Base-by-base conservation (phyloP, 2,113 vertebrate species). In the Dromiciops gliroides region DNA sequence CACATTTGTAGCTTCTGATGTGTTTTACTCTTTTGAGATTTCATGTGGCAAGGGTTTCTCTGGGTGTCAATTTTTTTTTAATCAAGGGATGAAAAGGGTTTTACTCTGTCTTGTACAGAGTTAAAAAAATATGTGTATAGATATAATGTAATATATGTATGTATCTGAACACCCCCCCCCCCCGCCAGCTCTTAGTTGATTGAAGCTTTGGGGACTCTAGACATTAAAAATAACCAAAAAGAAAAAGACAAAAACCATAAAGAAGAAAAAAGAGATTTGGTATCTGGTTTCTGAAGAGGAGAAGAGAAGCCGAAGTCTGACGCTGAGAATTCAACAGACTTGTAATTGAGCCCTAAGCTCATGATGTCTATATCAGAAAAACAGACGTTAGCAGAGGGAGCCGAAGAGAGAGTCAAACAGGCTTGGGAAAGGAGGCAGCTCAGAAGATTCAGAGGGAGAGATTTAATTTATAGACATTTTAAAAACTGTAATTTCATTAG, bases 361-460 rank as follows among this genome's bases (percentile, higher is more conserved):
- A 97, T 98, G 98, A 98, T 98, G 98, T 98, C 98, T 99, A 97
- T 98, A 98, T 99, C 98, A 98, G 98, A 98, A 97, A 98, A 98
- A 50, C 96, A 97, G 98, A 97, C 96, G 50, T 93, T 96, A 97
- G 97, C 97, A 93, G 97, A 98, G 97, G 96, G 96, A 98, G 89
- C 94, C 50, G 93, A 96, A 97, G 95, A 97, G 95, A 97, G 97
- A 97, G 97, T 96, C 97, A 97, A 96, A 97, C 98, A 97, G 96
- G 97, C 96, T 89, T 94, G 96, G 95, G 67, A 89, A 89, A 97
- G 97, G 96, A 97, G 98, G 93, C 97, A 98, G 98, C 94, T 97
- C 95, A 88, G 91, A 97, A 75, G 31, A 67, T 91, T 89, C 96
- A 96, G 96, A 97, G 94, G 95, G 93, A 93, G 95, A 95, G 97